Conservation (phyloP, 2,113 vertebrate species). For the Chitala chitala region DNA sequence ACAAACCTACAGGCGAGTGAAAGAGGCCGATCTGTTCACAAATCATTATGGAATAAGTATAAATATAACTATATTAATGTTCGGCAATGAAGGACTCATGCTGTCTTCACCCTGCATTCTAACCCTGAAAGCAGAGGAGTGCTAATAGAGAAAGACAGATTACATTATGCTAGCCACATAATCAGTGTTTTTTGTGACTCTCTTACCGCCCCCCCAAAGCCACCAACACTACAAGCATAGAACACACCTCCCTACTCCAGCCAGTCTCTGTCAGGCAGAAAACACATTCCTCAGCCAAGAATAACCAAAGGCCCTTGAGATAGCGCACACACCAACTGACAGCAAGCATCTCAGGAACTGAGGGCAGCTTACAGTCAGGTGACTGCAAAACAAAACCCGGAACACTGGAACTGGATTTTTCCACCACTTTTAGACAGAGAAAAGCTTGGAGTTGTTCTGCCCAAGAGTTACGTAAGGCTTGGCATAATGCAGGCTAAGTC, state of each 20-base stretch:
- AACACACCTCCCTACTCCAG: background rate
- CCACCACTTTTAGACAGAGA: background rate
- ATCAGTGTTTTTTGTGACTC: background rate
- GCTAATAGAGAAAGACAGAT: background rate
- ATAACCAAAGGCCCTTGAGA: slow-evolving; percentile 47
- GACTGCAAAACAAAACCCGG: slow-evolving; percentile 21
- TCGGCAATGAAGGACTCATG: too few species aligned
- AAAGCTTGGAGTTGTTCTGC: background rate
- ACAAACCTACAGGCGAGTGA: background rate
- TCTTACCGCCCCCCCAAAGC: too few species aligned
- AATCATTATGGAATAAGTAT: background rate
- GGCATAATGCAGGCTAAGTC: too few species aligned
- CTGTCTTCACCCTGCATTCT: too few species aligned
- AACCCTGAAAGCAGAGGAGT: too few species aligned
- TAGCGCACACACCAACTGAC: slow-evolving; percentile 43
- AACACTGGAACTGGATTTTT: background rate
- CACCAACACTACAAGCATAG: too few species aligned
- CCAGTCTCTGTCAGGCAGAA: slow-evolving; percentile 1
- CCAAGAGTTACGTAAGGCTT: too few species aligned
- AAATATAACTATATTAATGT: too few species aligned
- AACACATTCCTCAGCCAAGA: slow-evolving; percentile 29
- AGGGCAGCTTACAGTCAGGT: slow-evolving; percentile 40
- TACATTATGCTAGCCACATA: background rate
- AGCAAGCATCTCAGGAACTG: slow-evolving; percentile 56
- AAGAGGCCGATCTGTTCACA: background rate